Percentiles rank a stretch among this genome's conserved stretches.
phyloP scores from a whole-genome alignment of 2,113 vertebrate genomes.

The Scomber scombrus region DNA sequence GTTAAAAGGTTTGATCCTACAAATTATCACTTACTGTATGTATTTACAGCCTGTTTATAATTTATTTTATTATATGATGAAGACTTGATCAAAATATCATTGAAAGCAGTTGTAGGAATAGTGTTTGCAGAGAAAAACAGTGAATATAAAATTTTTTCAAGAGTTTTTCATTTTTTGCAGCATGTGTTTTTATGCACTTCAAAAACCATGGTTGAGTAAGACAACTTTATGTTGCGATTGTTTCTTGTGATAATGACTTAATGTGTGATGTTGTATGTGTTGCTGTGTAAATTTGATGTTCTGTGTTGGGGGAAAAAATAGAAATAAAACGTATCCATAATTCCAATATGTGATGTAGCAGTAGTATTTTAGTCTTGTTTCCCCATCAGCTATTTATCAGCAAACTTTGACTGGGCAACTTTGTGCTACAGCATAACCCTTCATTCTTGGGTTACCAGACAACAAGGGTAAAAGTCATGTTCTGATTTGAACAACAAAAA shows the following conservation, averaged over 20 bases:
- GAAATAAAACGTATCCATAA: conserved; percentile 49
- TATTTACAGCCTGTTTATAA: conserved; percentile 18
- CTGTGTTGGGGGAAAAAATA: conserved; percentile 55
- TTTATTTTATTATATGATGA: background rate
- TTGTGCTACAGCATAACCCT: too few relatives aligned
- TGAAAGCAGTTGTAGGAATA: background rate
- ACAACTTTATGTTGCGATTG: conserved; percentile 18
- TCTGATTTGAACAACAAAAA: too few relatives aligned
- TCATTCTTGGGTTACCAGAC: too few relatives aligned
- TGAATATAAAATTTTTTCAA: background rate
- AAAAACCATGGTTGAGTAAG: conserved; percentile 45
- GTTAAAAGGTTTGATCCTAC: too few relatives aligned
- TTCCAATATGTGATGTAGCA: background rate
- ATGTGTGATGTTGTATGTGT: conserved; percentile 48
- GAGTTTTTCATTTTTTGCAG: conserved; percentile 25
- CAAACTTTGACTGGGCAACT: too few relatives aligned
- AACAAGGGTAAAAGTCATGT: too few relatives aligned
- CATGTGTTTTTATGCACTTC: conserved; percentile 50
- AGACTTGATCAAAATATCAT: background rate
- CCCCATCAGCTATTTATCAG: too few relatives aligned
- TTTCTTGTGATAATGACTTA: conserved; percentile 43
- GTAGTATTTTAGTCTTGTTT: background rate
- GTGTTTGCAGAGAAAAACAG: background rate
- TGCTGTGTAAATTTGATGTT: conserved; percentile 52
- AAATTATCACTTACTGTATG: background rate